Conservation (phyloP, 2,113 vertebrate genomes). For the Gobio gobio region DNA sequence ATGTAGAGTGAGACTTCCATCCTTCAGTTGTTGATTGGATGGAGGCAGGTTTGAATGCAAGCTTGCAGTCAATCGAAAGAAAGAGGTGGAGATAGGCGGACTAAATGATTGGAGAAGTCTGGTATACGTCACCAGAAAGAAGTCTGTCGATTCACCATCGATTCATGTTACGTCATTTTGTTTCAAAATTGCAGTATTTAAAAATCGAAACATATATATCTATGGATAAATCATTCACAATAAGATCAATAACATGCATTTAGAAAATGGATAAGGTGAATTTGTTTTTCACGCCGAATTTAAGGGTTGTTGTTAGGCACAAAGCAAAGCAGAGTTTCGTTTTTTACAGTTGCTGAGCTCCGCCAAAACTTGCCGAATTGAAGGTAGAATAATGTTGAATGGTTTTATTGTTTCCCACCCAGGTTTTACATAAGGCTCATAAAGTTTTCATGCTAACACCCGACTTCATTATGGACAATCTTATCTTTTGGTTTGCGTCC, state of each 20-base stretch:
- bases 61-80: neutral
- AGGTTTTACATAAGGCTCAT: neutral
- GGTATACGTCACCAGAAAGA: neutral
- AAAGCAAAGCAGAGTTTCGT: too few species aligned
- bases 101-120: neutral
- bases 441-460: neutral
- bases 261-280: neutral
- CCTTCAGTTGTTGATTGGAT: neutral
- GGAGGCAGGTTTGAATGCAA: neutral
- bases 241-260: neutral
- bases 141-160: neutral
- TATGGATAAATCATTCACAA: neutral
- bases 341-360: neutral
- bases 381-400: neutral
- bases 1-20: neutral
- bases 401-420: neutral
- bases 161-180: neutral
- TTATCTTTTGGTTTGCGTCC: neutral
- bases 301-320: neutral
- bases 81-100: neutral
- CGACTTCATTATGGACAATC: neutral
- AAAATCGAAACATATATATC: neutral
- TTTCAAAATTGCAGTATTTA: neutral
- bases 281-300: neutral
- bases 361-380: neutral